Conservation (phyloP, 2,113 vertebrate genomes). For the Callionymus lyra region DNA sequence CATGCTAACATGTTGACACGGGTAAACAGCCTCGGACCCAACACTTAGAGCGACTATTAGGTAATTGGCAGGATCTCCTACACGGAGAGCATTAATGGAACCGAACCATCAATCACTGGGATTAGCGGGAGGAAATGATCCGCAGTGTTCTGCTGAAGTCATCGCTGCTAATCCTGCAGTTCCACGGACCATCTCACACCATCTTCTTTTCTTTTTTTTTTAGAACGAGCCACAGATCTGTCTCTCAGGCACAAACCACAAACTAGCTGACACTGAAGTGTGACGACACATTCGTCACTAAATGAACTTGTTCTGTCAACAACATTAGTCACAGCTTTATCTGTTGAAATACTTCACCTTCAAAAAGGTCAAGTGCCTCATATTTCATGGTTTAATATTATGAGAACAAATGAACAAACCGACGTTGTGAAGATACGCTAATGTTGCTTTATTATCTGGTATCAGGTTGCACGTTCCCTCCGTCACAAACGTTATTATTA, state of each 20-base stretch:
- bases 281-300: no score
- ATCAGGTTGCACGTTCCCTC: no score
- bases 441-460: no score
- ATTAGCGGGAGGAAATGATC: conserved; percentile 43
- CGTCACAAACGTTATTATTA: no score
- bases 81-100: conserved; percentile 36
- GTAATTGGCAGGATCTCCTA: conserved; percentile 40
- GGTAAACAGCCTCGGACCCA: conserved; percentile 13
- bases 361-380: no score
- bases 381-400: no score
- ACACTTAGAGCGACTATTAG: conserved; percentile 49
- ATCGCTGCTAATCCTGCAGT: conserved; percentile 26
- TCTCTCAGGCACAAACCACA: neutral
- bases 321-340: no score
- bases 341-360: no score
- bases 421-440: no score
- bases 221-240: conserved; percentile 6
- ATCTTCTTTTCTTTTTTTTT: conserved; percentile 4
- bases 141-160: conserved; percentile 26
- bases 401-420: no score
- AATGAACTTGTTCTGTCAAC: no score
- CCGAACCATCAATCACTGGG: conserved; percentile 46
- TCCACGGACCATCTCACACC: conserved; percentile 12
- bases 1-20: conserved; percentile 5
- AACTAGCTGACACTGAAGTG: neutral